phyloP scores from a whole-genome alignment of 1,140 invertebrate genomes.

The Temnothorax nylanderi region DNA sequence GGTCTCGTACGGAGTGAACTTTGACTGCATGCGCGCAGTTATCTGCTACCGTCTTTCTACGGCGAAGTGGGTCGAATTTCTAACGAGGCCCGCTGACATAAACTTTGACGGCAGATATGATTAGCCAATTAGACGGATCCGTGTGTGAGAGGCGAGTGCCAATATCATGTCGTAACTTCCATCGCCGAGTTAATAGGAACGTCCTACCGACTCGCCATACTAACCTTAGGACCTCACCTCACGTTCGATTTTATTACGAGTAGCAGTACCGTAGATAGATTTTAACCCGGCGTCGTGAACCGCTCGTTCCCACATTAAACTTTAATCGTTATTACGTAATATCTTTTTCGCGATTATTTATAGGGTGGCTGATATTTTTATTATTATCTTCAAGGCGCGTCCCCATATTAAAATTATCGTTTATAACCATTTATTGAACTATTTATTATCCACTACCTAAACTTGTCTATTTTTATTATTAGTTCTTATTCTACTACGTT shows the following conservation, averaged over 20 bases:
- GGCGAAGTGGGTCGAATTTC: constrained; percentile 53
- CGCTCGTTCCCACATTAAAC: constrained; percentile 54
- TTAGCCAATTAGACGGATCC: constrained; percentile 58
- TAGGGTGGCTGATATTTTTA: not conserved
- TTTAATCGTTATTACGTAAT: constrained; percentile 46
- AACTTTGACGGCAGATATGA: constrained; percentile 63
- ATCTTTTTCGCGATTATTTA: constrained; percentile 24
- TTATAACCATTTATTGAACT: not conserved
- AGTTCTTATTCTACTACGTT: not conserved
- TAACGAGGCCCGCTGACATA: constrained; percentile 56
- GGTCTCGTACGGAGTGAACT: constrained; percentile 34
- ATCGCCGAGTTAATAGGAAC: constrained; percentile 57
- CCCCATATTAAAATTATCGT: constrained; percentile 6
- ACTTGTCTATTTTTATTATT: not conserved
- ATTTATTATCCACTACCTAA: constrained; percentile 10
- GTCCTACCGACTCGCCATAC: constrained; percentile 49
- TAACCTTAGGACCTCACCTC: constrained; percentile 46
- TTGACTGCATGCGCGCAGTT: constrained; percentile 45
- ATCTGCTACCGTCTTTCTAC: constrained; percentile 45
- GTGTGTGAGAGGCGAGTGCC: constrained; percentile 55
- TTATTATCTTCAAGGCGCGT: not conserved
- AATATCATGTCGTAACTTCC: constrained; percentile 59
- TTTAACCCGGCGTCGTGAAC: constrained; percentile 34
- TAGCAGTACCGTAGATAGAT: constrained; percentile 54
- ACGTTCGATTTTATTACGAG: constrained; percentile 55